Percentiles rank a stretch among this genome's conserved stretches.
Conservation (phyloP, 1,140 invertebrate genomes). For the Ips typographus region DNA sequence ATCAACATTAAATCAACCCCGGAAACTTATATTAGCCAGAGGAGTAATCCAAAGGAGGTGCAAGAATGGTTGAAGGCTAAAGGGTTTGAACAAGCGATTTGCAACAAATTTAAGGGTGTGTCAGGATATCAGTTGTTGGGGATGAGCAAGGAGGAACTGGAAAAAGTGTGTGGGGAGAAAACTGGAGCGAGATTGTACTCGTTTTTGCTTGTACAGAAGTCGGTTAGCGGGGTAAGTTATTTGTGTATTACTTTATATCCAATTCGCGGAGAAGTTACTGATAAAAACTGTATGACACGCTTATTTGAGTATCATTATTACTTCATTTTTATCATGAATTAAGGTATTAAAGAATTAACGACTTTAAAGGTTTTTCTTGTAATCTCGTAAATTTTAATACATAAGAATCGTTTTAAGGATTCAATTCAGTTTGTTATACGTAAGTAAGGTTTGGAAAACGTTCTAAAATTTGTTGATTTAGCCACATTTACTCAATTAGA, state of each 20-base stretch:
- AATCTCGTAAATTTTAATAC: too few relatives aligned
- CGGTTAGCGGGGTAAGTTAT: conserved; percentile 70
- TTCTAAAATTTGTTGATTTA: too few relatives aligned
- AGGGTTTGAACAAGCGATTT: conserved; percentile 67
- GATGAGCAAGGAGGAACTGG: conserved; percentile 63
- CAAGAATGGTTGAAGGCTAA: conserved; percentile 74
- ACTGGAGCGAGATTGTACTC: conserved; percentile 74
- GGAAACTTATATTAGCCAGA: conserved; percentile 69
- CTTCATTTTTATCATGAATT: too few relatives aligned
- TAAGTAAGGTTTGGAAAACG: too few relatives aligned
- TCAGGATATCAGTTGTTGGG: conserved; percentile 71
- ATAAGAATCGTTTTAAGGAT: too few relatives aligned
- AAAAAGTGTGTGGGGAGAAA: conserved; percentile 65
- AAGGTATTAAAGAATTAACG: too few relatives aligned
- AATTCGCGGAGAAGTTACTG: too few relatives aligned
- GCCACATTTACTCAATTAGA: too few relatives aligned
- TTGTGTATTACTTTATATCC: not conserved
- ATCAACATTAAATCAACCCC: conserved; percentile 69
- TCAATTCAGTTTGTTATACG: too few relatives aligned
- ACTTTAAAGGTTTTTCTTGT: too few relatives aligned
- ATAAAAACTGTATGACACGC: too few relatives aligned
- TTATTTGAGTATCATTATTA: too few relatives aligned
- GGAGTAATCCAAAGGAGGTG: conserved; percentile 66
- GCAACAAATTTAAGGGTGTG: conserved; percentile 65
- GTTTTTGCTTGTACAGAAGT: conserved; percentile 75